These are phyloP conservation scores for Anodontia alba DNA, from an alignment of 2,888 invertebrate genomes.

Conservation along the genomic window DNA sequence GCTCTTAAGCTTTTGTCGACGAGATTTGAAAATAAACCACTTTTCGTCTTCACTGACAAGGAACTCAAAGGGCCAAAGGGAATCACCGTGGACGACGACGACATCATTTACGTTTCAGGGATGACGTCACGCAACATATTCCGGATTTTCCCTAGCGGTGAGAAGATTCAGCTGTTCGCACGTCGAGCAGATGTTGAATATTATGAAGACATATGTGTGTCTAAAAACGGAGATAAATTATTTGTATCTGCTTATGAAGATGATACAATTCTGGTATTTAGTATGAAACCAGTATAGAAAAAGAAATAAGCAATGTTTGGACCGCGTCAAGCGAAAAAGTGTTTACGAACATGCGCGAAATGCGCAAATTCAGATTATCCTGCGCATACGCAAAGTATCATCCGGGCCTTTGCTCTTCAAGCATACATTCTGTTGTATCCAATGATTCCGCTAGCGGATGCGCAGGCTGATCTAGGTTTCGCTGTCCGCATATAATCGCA, in stretches of 20 bases:
- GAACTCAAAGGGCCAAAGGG: constrained; percentile 56
- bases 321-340: too few relatives aligned
- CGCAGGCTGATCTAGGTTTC: too few relatives aligned
- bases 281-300: constrained; percentile 12
- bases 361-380: too few relatives aligned
- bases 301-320: too few relatives aligned
- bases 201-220: constrained; percentile 52
- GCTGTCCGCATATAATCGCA: too few relatives aligned
- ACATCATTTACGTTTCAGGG: constrained; percentile 54
- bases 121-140: constrained; percentile 58
- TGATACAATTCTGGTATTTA: constrained; percentile 45
- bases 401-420: too few relatives aligned
- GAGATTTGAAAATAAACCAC: constrained; percentile 47
- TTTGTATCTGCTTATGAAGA: constrained; percentile 57
- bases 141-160: constrained; percentile 48
- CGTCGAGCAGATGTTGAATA: constrained; percentile 52
- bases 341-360: too few relatives aligned
- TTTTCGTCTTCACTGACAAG: constrained; percentile 47
- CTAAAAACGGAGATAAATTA: constrained; percentile 43
- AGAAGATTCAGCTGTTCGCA: constrained; percentile 49
- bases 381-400: too few relatives aligned
- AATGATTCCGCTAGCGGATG: too few relatives aligned
- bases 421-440: too few relatives aligned
- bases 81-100: constrained; percentile 37
- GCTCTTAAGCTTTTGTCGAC: constrained; percentile 45